Evolutionary conservation across 2,888 invertebrate genomes (phyloP), one percentile per base, ranked within the genome.

Genomic region (Pherbina coryleti): DNA sequence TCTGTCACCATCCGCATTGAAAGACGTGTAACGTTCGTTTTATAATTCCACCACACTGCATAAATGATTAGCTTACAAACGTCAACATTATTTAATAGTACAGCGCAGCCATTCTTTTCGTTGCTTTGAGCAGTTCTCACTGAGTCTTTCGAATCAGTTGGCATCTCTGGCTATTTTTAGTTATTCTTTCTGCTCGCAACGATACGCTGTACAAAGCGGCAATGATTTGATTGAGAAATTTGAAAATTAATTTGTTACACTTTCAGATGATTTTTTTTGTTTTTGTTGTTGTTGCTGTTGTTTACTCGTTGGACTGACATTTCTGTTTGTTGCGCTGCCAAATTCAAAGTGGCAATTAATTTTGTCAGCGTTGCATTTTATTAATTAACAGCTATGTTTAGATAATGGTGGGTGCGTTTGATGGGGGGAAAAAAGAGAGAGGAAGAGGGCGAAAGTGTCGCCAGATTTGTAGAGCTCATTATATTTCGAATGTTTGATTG

Each of bases 251-350:
- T 79, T 81, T 77, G 81, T 81, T 80, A 79, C 77, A 79, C 78
- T 76, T 73, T 66, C 31, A 75, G 53, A 44, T 1, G 14, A 14
- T 62, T 25, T 7, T 22, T 11, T 14, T 25, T 37, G 67, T 53
- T 70, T 14, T 17, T 37, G 31, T 22, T 66, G 28, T 73, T 51
- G 57, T 73, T 17, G 8, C 57, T 25, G 25, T 64, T 22, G 34
- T 22, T 19, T 17, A 19, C 57, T 25, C n/a, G 28, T 44, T 49
- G 55, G 77, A 72, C 82, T 87, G 87, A 86, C 87, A 87, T 86
- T 86, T 87, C 84, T 85, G 86, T 87, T 87, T 87, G 86, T 86
- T 84, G 85, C 84, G 80, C 83, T 87, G 87, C 87, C 87, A 87
- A 87, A 83, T 83, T 82, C 82, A 84, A 84, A 85, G 83, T 85